Base-by-base conservation (phyloP, 2,113 vertebrate genomes). In the Acanthochromis polyacanthus region DNA sequence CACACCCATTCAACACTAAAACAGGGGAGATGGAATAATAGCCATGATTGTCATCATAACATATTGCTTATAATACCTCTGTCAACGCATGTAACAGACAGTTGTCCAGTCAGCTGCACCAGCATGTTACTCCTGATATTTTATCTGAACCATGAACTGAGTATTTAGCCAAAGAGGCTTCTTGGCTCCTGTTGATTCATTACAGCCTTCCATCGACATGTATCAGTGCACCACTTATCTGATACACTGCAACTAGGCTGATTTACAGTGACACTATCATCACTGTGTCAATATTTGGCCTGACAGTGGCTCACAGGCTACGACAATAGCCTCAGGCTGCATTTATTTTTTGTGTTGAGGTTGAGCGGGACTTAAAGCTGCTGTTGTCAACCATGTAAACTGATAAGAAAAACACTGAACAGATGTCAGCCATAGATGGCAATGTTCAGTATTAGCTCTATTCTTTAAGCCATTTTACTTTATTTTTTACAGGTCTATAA, bases 261-360 rank as follows among this genome's bases (percentile, higher is more conserved):
- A 88, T 82, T 82, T 80, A 82, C 71, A 70, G 9, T 76, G 53
- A 80, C 58, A 76, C 45, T 61, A 59, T 67, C 73, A 63, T 32
- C 63, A 53, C 22, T 32, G 19, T 60, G 71, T 76, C 74, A 75
- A 55, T 56, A 40, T 64, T 7, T 28, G 14, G 48, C 38, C 43
- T 10, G 1, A 52, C 65, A 58, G 58, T 10, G 16, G 23, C 69
- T 50, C 45, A 51, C 65, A 53, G 46, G 46, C 52, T 48, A 19
- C 4, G 15, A 71, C 78, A 66, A 22, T 56, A 59, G 20, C 81
- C 56, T 60, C 28, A 58, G 70, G 78, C 55, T 36, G 30, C 55
- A 15, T 59, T 55, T 3, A 53, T 71, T 62, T 15, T 32, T 30
- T 19, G 45, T 46, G 48, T 15, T 68, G 25, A 85, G 58, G 7